Evolutionary conservation across 2,888 invertebrate species (phyloP), one percentile per base, ranked within the genome.

Genomic region (Tachina lurida): DNA sequence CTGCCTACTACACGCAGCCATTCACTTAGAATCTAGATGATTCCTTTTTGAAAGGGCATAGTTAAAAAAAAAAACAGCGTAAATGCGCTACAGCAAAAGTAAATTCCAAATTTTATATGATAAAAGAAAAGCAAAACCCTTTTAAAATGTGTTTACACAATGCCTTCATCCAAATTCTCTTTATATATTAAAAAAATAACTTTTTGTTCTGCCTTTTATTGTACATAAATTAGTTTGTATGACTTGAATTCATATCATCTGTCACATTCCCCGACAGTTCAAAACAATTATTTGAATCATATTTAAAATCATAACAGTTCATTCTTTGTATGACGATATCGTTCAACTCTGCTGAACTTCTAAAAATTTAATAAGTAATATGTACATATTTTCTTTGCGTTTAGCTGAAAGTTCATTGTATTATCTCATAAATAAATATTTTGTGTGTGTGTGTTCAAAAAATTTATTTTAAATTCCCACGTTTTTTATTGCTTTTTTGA

Each of bases 361-460:
- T 60, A 60, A 60, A 54, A 60, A 54, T 71, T 3, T 67, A 43
- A 39, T 65, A 58, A 79, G 22, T 31, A 22, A 56, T 19, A n/a
- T n/a, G n/a, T n/a, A 31, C 5, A 31, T 31, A 47, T 39, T 58
- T 77, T 13, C 68, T 39, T 54, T 60, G 60, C n/a, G 13, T 56
- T 52, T 65, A 47, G 63, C 43, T n/a, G 31, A 63, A 70, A 79
- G 84, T 84, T 79, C 75, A 75, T 74, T 84, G 75, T 70, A 60
- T 79, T 74, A 22, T 77, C 17, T 56, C 52, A 31, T 31, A 31
- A 31, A 31, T 31, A 31, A 31, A 31, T 31, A 31, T 31, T n/a
- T n/a, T n/a, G n/a, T 31, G 31, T 31, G 31, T 31, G 31, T 45
- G 17, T 5, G 73, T 58, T 62, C 13, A 47, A 22, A n/a, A 49